phyloP scores from a whole-genome alignment of 1,140 invertebrate species.

The Ceratina australensis region DNA sequence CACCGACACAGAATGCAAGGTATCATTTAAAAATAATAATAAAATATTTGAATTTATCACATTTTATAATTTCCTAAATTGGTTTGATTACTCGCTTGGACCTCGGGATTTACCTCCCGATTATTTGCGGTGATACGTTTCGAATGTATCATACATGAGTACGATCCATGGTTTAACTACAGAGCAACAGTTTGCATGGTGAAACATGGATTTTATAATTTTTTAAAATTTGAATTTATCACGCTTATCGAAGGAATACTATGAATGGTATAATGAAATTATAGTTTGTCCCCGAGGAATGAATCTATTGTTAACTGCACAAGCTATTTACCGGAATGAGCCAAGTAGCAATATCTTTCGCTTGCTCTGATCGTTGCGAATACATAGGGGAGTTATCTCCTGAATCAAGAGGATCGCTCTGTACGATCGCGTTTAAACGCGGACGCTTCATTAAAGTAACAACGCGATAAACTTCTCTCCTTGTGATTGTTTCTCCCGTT shows the following conservation, averaged over 20 bases:
- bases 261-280: no score
- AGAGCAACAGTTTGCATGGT: slow-evolving; percentile 99
- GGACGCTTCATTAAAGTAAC: slow-evolving; percentile 27
- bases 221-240: no score
- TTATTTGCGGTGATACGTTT: slow-evolving; percentile 99
- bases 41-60: no score
- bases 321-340: slow-evolving; percentile 32
- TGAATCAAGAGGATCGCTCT: slow-evolving; percentile 17
- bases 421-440: neutral
- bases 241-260: no score
- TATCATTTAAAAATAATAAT: no score
- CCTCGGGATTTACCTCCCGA: slow-evolving; percentile 97
- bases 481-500: neutral
- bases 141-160: slow-evolving; percentile 99
- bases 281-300: neutral
- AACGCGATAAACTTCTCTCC: slow-evolving; percentile 35
- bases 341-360: slow-evolving; percentile 5
- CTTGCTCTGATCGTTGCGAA: neutral
- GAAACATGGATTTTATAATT: slow-evolving; percentile 99
- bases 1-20: no score
- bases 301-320: slow-evolving; percentile 29
- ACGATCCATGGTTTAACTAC: slow-evolving; percentile 99
- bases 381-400: neutral
- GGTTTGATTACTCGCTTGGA: slow-evolving; percentile 96
- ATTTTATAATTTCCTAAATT: no score